Conservation (phyloP, 2,113 vertebrate species). For the Indicator maculatus region DNA sequence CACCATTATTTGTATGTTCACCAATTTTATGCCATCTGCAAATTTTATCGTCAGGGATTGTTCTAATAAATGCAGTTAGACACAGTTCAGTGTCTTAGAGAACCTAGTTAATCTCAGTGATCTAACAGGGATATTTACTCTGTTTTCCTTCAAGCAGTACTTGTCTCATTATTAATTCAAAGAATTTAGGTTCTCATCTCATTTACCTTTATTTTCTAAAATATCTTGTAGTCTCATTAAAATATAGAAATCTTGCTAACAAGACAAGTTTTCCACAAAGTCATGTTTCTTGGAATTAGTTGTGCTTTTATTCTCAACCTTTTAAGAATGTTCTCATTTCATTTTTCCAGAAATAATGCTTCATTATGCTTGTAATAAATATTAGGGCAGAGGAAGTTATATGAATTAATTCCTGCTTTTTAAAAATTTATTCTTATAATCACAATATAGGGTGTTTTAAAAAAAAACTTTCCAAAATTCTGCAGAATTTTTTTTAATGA, state of each 20-base stretch:
- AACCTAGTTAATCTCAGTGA: no score
- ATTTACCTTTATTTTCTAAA: no score
- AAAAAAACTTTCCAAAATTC: not conserved
- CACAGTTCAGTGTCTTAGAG: no score
- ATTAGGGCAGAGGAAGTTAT: not conserved
- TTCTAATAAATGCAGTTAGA: not conserved
- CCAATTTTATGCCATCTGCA: not conserved
- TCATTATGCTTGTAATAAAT: not conserved
- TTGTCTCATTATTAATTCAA: no score
- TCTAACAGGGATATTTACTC: no score
- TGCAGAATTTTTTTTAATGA: not conserved
- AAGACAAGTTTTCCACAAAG: not conserved
- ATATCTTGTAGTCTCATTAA: no score
- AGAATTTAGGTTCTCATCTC: no score
- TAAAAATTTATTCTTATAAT: no score
- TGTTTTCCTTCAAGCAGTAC: no score
- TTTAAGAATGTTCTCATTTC: not conserved
- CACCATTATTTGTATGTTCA: not conserved
- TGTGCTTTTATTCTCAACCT: not conserved
- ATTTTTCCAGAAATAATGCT: not conserved
- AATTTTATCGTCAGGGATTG: not conserved
- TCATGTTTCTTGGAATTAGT: not conserved
- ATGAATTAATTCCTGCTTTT: not conserved
- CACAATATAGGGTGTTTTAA: no score
- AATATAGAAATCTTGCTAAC: not conserved